Evolutionary conservation across 2,113 vertebrate species (phyloP).

Genomic region (Chloroceryle aenea): DNA sequence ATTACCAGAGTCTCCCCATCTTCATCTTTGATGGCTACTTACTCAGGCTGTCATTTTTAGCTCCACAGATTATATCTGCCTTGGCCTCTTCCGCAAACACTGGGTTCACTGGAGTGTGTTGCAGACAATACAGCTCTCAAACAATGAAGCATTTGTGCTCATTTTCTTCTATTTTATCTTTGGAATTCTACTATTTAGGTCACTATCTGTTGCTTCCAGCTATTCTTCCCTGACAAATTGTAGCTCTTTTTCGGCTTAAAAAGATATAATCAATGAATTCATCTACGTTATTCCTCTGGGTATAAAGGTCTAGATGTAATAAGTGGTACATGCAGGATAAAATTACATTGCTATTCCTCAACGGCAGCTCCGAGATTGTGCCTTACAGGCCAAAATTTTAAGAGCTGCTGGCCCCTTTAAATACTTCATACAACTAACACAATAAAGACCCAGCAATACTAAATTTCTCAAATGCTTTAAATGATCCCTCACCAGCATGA

Average conservation of each 20-base stretch:
- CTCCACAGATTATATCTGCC: constrained; percentile 39
- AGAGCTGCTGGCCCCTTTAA: not conserved
- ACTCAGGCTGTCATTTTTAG: constrained; percentile 38
- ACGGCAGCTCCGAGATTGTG: constrained; percentile 5
- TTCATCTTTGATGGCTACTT: constrained; percentile 18
- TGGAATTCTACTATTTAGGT: constrained; percentile 68
- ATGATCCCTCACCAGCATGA: not conserved
- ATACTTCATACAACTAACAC: not conserved
- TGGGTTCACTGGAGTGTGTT: constrained; percentile 50
- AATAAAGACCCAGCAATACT: not conserved
- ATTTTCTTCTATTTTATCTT: constrained; percentile 54
- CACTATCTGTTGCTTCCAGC: constrained; percentile 63
- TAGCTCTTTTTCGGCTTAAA: constrained; percentile 48
- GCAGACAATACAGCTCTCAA: constrained; percentile 31
- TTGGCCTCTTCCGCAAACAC: constrained; percentile 35
- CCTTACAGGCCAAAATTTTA: constrained; percentile 28
- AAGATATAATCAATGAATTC: constrained; percentile 68
- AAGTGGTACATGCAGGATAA: not conserved
- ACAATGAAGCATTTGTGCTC: constrained; percentile 58
- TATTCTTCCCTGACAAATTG: constrained; percentile 52
- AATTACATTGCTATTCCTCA: constrained; percentile 29
- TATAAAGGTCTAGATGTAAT: constrained; percentile 54
- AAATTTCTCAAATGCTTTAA: constrained; percentile 2
- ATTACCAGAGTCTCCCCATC: not conserved
- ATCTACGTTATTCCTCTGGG: constrained; percentile 52